Base-by-base conservation (phyloP, 2,888 invertebrate species). In the Mythimna loreyi region DNA sequence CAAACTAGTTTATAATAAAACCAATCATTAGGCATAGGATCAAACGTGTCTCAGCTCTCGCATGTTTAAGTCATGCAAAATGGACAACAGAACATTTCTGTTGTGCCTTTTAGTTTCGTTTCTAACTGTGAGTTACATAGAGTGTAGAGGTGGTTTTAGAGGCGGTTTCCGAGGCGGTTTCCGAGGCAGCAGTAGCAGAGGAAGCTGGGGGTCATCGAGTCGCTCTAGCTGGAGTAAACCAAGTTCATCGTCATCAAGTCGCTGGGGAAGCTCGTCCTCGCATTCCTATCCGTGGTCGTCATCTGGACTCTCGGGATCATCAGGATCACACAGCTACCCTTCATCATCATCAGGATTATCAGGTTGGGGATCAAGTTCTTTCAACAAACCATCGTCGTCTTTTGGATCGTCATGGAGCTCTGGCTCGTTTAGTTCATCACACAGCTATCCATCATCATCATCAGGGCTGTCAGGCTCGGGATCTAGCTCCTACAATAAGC, bases 41-140 rank as follows among this genome's bases (percentile, higher is more conserved):
- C 77, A 85, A 84, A 83, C 86, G 78, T 79, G 86, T 82, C 43
- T 72, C 78, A 75, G 82, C 72, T 71, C 77, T 69, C 72, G 83
- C 78, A 78, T 75, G 80, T 55, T 56, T 74, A 81, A 81, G 85
- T 78, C 65, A 76, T 71, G 57, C 67, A 88, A 82, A 73, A 94
- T 94, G 94, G 92, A 88, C 86, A 92, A 86, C 88, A 92, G 88
- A 83, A 83, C 72, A 81, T 61, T 89, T 81, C 83, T 93, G 89
- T 90, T 93, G 87, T 90, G 91, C 84, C 87, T 94, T n/a, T 86
- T 93, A 67, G 76, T 93, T 71, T 81, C 87, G 71, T 87, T 87
- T 85, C 67, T 89, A 47, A 83, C 86, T 59, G 81, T 88, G 45
- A 86, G 87, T 78, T 82, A 87, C 62, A 85, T 87, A 64, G 87